phyloP scores from a whole-genome alignment of 2,797 vertebrate genomes.

The Enteromius argenteus region DNA sequence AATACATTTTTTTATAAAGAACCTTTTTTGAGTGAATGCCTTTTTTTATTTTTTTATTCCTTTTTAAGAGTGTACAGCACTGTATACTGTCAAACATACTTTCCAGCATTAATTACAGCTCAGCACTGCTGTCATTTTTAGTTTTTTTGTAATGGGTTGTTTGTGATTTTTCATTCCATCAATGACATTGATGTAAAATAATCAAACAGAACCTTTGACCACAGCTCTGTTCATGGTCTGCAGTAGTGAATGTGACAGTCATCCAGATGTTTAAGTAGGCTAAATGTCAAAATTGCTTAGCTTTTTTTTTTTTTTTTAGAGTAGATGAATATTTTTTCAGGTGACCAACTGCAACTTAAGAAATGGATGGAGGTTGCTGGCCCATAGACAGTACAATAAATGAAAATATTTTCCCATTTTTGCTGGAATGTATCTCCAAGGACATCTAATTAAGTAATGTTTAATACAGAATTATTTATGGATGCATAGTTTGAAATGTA shows the following conservation, averaged over 20 bases:
- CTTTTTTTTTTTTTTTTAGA: neutral
- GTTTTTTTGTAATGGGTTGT: neutral
- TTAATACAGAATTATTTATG: neutral
- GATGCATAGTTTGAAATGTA: neutral
- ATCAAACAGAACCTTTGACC: constrained; percentile 18
- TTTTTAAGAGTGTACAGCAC: neutral
- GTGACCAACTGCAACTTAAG: neutral
- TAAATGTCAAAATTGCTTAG: constrained; percentile 10
- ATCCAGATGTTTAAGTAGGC: constrained; percentile 31
- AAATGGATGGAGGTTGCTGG: neutral
- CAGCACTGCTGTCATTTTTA: neutral
- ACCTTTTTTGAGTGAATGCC: no score
- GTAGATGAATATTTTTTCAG: neutral
- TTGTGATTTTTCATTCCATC: neutral
- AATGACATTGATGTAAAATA: neutral
- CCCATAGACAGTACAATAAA: neutral
- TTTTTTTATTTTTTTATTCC: neutral
- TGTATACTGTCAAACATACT: neutral
- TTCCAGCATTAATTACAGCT: neutral
- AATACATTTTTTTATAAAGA: no score
- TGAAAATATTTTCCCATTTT: neutral
- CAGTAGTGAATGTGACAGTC: neutral
- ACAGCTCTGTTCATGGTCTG: neutral
- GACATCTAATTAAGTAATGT: neutral
- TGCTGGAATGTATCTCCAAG: neutral